A percentile compares a stretch with the other conserved stretches of the same genome.
phyloP scores from a whole-genome alignment of 2,888 invertebrate genomes.

The Coleophora flavipennella region DNA sequence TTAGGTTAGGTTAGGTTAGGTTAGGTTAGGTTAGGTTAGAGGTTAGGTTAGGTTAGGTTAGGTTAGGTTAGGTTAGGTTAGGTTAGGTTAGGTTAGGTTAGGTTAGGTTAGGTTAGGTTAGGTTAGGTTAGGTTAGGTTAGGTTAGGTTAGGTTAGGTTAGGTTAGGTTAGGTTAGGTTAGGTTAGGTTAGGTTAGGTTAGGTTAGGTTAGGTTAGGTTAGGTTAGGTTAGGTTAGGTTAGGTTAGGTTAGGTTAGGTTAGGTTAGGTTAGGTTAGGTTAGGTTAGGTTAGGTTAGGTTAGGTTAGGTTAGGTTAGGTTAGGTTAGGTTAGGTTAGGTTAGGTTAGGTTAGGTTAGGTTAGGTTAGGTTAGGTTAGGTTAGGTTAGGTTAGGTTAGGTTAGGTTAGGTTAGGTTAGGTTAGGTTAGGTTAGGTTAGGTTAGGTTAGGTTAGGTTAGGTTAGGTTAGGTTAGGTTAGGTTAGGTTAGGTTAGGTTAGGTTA shows the following conservation, averaged over 20 bases:
- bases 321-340: constrained; percentile 11
- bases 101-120: constrained; percentile 18
- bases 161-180: constrained; percentile 20
- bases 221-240: constrained; percentile 12
- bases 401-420: constrained; percentile 15
- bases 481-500: constrained; percentile 19
- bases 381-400: constrained; percentile 14
- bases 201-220: constrained; percentile 12
- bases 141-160: constrained; percentile 22
- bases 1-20: constrained; percentile 17
- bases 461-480: constrained; percentile 16
- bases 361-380: constrained; percentile 13
- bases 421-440: constrained; percentile 15
- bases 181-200: constrained; percentile 11
- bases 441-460: constrained; percentile 15
- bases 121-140: constrained; percentile 19
- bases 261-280: constrained; percentile 7
- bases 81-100: constrained; percentile 19
- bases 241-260: constrained; percentile 10
- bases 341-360: constrained; percentile 10
- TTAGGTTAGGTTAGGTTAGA: constrained; percentile 18
- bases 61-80: constrained; percentile 21
- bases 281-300: constrained; percentile 15
- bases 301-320: constrained; percentile 7
- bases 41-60: constrained; percentile 19